Percentiles rank a stretch among this genome's conserved stretches.
Evolutionary conservation across 2,113 vertebrate species (phyloP).

Genomic region (Pithys albifrons): DNA sequence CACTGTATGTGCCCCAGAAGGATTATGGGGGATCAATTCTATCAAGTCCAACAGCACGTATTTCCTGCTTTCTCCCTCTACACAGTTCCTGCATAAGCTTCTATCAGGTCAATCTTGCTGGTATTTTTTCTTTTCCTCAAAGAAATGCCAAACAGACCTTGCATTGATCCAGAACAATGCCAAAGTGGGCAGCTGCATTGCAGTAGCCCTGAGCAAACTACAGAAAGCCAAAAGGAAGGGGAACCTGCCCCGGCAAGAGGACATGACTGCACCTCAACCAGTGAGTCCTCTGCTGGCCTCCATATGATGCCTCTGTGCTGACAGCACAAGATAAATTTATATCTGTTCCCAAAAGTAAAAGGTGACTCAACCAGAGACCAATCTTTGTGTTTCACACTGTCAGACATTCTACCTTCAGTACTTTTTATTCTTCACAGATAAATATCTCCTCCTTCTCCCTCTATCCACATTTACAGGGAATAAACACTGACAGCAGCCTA

Average conservation of each 20-base stretch:
- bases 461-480: neutral
- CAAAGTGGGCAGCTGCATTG: slow-evolving; percentile 85
- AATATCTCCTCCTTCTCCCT: neutral
- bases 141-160: slow-evolving; percentile 75
- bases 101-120: neutral
- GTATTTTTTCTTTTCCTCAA: slow-evolving; percentile 33
- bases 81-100: neutral
- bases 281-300: slow-evolving; percentile 51
- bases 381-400: neutral
- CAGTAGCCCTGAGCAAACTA: slow-evolving; percentile 78
- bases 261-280: neutral
- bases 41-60: neutral
- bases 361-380: neutral
- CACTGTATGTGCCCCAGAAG: neutral
- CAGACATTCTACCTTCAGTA: neutral
- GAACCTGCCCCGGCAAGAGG: neutral
- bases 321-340: neutral
- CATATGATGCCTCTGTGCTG: neutral
- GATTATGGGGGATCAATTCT: neutral
- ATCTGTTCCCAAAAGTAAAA: neutral
- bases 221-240: slow-evolving; percentile 20
- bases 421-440: neutral
- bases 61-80: neutral
- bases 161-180: slow-evolving; percentile 89
- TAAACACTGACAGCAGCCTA: neutral